These are phyloP conservation scores for Thunnus thynnus DNA, from an alignment of 2,113 vertebrate genomes.

Conservation along the genomic window DNA sequence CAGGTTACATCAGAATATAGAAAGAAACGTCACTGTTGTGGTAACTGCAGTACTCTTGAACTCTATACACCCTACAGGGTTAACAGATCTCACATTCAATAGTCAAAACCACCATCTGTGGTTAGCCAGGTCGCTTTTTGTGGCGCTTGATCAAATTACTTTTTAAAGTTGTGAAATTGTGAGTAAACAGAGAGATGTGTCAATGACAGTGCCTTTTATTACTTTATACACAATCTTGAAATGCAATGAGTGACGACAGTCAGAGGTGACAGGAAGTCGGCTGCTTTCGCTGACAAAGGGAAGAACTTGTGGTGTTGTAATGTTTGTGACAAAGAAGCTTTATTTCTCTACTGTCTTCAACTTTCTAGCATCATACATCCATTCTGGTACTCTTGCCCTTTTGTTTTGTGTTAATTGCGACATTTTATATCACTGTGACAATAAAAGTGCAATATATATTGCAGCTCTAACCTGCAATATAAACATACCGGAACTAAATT, in stretches of 20 bases:
- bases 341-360: not conserved
- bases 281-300: not conserved
- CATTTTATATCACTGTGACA: too few species aligned
- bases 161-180: not conserved
- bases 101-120: too few species aligned
- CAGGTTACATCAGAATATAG: too few species aligned
- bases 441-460: too few species aligned
- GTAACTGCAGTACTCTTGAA: too few species aligned
- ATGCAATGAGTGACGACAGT: not conserved
- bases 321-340: not conserved
- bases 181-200: not conserved
- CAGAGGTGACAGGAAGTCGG: not conserved
- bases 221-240: not conserved
- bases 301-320: constrained; percentile 11
- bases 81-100: too few species aligned
- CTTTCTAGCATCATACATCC: not conserved
- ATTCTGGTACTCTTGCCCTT: too few species aligned
- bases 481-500: not conserved
- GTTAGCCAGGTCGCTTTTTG: too few species aligned
- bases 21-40: too few species aligned
- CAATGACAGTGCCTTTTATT: too few species aligned
- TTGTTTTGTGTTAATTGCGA: too few species aligned
- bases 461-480: not conserved
- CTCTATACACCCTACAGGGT: too few species aligned
- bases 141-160: not conserved